A percentile compares a stretch with the other conserved stretches of the same genome.
Evolutionary conservation across 1,140 invertebrate species (phyloP).

Genomic region (Drosophila lacertosa): DNA sequence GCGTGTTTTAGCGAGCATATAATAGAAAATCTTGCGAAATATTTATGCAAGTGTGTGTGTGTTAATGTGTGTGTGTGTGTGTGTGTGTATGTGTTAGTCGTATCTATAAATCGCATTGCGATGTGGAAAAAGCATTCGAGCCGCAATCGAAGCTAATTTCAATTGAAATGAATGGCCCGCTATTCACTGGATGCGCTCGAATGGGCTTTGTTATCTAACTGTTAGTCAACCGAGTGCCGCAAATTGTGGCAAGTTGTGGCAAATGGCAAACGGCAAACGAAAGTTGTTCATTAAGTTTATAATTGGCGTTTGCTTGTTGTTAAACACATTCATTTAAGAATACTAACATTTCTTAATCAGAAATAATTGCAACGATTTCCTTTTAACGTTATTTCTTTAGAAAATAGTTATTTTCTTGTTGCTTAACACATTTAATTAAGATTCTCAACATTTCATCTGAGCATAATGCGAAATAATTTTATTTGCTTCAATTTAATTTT

Average conservation of each 20-base stretch:
- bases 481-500: too few relatives aligned
- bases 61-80: too few relatives aligned
- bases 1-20: conserved; percentile 41
- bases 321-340: background rate
- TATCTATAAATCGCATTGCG: conserved; percentile 27
- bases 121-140: conserved; percentile 22
- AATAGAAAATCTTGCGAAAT: conserved; percentile 44
- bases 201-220: conserved; percentile 29
- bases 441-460: too few relatives aligned
- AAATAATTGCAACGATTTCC: too few relatives aligned
- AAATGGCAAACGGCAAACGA: conserved; percentile 3
- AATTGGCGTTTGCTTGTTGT: background rate
- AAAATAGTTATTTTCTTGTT: too few relatives aligned
- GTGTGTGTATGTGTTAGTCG: too few relatives aligned
- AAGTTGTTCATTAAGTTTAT: background rate
- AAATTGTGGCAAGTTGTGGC: background rate
- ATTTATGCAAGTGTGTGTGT: too few relatives aligned
- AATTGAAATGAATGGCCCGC: conserved; percentile 35
- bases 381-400: too few relatives aligned
- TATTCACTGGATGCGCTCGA: conserved; percentile 17
- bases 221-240: conserved; percentile 5
- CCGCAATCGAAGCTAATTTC: conserved; percentile 12
- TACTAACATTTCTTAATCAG: too few relatives aligned
- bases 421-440: too few relatives aligned
- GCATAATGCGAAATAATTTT: too few relatives aligned